Percentiles rank a stretch among this genome's conserved stretches.
phyloP scores from a whole-genome alignment of 2,888 invertebrate genomes.

The Tenthredo scrophulariae region DNA sequence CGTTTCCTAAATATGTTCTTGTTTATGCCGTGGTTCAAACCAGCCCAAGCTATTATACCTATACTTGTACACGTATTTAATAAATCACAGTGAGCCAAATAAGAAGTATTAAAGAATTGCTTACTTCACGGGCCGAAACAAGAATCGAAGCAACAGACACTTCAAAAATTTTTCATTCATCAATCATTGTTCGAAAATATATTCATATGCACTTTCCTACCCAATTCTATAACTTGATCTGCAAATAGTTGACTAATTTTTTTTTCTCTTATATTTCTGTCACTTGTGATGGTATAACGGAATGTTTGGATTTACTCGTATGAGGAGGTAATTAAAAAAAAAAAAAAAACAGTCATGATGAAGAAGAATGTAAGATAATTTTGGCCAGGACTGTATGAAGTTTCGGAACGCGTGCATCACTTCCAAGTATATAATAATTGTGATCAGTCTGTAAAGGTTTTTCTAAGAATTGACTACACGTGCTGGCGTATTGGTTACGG shows the following conservation, averaged over 20 bases:
- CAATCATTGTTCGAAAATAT: neutral
- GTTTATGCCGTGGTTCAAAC: neutral
- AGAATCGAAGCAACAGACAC: neutral
- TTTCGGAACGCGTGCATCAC: neutral
- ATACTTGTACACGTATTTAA: slow-evolving; percentile 14
- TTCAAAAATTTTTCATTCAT: neutral
- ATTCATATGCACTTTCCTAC: neutral
- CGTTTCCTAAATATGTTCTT: slow-evolving; percentile 16
- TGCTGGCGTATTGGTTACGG: slow-evolving; percentile 42
- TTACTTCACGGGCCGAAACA: neutral
- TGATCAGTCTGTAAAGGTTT: slow-evolving; percentile 14
- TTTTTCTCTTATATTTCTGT: neutral
- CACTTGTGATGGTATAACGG: neutral
- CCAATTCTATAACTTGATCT: neutral
- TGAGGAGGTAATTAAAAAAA: neutral
- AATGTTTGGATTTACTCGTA: neutral
- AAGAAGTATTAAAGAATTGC: slow-evolving; percentile 3
- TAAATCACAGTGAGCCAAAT: neutral
- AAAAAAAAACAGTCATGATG: neutral
- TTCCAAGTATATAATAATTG: slow-evolving; percentile 46
- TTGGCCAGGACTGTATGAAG: slow-evolving; percentile 8
- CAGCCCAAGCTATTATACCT: neutral
- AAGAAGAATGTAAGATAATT: slow-evolving; percentile 18
- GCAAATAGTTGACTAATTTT: neutral
- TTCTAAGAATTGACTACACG: slow-evolving; percentile 43